Evolutionary conservation across 2,888 invertebrate species (phyloP).

Genomic region (Hartigia nigra): DNA sequence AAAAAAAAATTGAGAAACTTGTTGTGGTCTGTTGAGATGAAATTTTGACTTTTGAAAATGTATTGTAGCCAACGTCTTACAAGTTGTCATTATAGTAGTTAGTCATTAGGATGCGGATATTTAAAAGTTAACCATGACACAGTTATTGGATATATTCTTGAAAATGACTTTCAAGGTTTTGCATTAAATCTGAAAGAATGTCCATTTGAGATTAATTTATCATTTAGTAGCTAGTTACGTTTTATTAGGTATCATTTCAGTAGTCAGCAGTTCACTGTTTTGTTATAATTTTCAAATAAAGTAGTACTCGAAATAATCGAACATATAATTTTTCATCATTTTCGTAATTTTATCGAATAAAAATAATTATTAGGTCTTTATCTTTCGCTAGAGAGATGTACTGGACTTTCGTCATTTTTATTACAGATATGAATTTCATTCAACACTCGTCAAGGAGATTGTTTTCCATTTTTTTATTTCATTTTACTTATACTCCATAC

Average conservation of each 20-base stretch:
- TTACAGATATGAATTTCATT: background rate
- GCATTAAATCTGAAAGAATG: background rate
- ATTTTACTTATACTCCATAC: too few relatives aligned
- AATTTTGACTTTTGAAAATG: background rate
- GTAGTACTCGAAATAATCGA: background rate
- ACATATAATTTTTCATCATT: too few relatives aligned
- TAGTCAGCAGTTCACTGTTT: background rate
- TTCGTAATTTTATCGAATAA: background rate
- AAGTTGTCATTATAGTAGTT: background rate
- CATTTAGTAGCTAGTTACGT: background rate
- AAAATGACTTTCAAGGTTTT: background rate
- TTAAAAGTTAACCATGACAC: background rate
- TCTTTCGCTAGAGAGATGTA: background rate
- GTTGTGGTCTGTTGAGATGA: background rate
- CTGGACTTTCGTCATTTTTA: background rate
- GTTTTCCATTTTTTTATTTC: background rate
- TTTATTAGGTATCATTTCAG: background rate
- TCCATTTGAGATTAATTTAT: background rate
- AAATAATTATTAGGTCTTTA: background rate
- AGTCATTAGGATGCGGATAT: background rate
- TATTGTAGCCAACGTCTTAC: background rate
- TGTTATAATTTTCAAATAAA: background rate
- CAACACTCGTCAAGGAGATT: background rate
- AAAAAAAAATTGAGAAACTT: background rate
- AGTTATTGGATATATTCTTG: background rate